These are phyloP conservation scores for Metalampra italica DNA, from an alignment of 2,888 invertebrate species.

Conservation along the genomic window DNA sequence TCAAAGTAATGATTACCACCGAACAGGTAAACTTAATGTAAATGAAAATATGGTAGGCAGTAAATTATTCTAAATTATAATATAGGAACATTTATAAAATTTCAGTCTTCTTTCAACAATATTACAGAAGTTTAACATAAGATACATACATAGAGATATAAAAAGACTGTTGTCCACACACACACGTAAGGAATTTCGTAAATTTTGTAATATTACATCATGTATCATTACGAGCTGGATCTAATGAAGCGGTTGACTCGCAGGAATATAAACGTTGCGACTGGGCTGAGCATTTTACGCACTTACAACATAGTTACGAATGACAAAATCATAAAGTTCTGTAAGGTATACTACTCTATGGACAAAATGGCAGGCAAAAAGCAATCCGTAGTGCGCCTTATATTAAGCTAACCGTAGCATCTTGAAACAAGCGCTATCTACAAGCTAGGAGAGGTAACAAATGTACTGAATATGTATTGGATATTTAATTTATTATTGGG, in stretches of 20 bases:
- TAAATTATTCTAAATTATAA: constrained; percentile 77
- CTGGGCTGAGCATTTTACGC: no score
- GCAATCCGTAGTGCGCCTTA: no score
- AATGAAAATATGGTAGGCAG: constrained; percentile 68
- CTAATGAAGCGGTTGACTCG: not conserved
- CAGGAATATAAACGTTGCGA: no score
- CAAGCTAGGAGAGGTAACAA: no score
- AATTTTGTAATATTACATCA: constrained; percentile 19
- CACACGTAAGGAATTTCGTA: constrained; percentile 37
- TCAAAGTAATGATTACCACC: constrained; percentile 65
- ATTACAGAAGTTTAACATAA: constrained; percentile 69
- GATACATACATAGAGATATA: constrained; percentile 32
- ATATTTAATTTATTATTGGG: no score
- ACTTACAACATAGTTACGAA: no score
- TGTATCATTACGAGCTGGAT: constrained; percentile 16
- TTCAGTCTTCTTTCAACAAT: constrained; percentile 73
- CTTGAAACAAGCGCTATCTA: no score
- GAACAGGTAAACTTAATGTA: constrained; percentile 66
- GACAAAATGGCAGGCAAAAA: no score
- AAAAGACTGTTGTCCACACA: constrained; percentile 66
- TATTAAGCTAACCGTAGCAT: no score
- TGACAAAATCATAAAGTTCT: no score
- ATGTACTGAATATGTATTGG: no score
- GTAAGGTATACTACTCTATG: no score
- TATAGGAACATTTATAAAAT: constrained; percentile 76